Percentiles rank a stretch among this genome's conserved stretches.
phyloP scores from a whole-genome alignment of 2,797 vertebrate species.

The Acanthis flammea region DNA sequence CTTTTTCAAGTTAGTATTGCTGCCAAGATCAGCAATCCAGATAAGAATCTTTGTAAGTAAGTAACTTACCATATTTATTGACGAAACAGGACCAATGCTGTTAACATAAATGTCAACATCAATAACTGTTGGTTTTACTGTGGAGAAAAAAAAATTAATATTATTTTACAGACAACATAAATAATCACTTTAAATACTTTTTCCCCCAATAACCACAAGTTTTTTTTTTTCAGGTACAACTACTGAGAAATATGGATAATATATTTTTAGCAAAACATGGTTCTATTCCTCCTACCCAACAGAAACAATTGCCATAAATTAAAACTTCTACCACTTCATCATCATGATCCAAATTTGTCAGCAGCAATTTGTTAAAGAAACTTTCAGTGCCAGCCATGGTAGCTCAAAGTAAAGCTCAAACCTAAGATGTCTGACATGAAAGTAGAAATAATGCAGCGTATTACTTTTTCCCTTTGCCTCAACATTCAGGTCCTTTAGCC shows the following conservation, averaged over 20 bases:
- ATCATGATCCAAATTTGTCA: not conserved
- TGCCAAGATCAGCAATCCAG: not conserved
- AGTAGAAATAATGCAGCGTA: not conserved
- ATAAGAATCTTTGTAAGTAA: constrained; percentile 19
- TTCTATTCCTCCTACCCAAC: not conserved
- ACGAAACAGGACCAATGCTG: constrained; percentile 98
- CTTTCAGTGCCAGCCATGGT: not conserved
- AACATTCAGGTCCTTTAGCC: not conserved
- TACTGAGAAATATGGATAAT: not conserved
- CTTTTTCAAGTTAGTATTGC: not conserved
- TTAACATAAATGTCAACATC: constrained; percentile 96
- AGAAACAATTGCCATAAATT: not conserved
- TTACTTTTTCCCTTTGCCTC: not conserved
- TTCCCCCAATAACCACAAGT: not conserved
- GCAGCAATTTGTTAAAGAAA: not conserved
- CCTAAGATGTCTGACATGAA: not conserved
- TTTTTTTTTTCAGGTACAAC: not conserved
- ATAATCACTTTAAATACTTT: not conserved
- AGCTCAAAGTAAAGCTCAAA: not conserved
- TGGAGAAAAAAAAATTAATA: constrained; percentile 57
- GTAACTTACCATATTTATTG: constrained; percentile 95
- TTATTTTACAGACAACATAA: not conserved
- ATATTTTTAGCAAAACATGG: not conserved
- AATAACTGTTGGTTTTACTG: constrained; percentile 94
- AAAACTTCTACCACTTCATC: not conserved